Percentiles rank a stretch among this genome's conserved stretches.
Evolutionary conservation across 2,888 invertebrate genomes (phyloP).

Genomic region (Myopa testacea): DNA sequence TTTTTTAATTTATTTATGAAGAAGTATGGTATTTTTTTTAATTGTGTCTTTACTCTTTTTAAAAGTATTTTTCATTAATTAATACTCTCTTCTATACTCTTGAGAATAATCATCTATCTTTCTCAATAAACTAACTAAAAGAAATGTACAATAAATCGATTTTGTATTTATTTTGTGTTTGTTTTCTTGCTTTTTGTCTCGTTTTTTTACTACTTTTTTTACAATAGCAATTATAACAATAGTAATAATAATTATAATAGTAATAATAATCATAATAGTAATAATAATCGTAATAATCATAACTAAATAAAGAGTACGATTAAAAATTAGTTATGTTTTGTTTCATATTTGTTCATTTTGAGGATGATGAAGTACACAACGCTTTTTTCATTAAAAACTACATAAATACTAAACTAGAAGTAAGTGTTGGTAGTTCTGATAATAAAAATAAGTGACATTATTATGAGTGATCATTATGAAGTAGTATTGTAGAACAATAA

Average conservation of each 20-base stretch:
- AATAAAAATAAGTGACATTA: background rate
- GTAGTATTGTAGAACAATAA: too few relatives aligned
- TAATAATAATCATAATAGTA: too few relatives aligned
- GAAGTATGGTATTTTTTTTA: background rate
- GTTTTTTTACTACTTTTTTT: background rate
- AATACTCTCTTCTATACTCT: background rate
- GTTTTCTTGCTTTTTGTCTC: background rate
- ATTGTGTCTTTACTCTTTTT: background rate
- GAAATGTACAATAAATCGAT: conserved; percentile 40
- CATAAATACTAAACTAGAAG: background rate
- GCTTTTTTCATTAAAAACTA: background rate
- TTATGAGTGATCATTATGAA: too few relatives aligned
- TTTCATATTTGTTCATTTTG: conserved; percentile 11
- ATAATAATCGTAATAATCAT: background rate
- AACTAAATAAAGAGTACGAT: background rate
- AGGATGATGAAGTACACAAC: conserved; percentile 28
- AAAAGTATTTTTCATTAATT: background rate
- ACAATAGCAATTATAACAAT: background rate
- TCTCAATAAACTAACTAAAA: conserved; percentile 24
- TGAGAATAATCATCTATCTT: background rate
- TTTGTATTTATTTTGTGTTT: conserved; percentile 21
- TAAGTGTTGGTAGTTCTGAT: background rate
- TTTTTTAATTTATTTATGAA: background rate
- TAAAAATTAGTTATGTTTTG: background rate
- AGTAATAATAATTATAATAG: too few relatives aligned